Conservation (phyloP, 2,888 invertebrate species). For the Lymantria monacha region DNA sequence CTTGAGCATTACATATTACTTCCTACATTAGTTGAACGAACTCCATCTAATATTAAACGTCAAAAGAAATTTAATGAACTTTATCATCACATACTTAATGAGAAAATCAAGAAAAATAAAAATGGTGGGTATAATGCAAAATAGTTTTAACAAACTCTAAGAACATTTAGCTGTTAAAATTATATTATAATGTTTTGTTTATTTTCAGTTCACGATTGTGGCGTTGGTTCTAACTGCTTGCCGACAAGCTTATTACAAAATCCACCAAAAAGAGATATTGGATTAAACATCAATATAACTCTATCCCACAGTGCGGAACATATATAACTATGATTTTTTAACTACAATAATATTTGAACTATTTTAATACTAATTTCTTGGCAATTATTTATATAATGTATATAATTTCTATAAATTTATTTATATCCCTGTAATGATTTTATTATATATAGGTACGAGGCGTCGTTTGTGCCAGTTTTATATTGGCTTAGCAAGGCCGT, state of each 20-base stretch:
- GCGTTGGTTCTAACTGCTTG: conserved; percentile 10
- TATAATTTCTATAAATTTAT: background rate
- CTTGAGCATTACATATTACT: conserved; percentile 69
- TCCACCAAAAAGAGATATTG: conserved; percentile 53
- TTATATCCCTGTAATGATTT: no score
- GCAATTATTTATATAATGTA: background rate
- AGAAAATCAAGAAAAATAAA: conserved; percentile 48
- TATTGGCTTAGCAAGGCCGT: no score
- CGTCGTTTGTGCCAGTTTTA: no score
- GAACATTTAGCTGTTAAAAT: background rate
- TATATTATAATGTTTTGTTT: background rate
- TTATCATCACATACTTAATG: conserved; percentile 67
- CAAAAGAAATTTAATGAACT: conserved; percentile 74
- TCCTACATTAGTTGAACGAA: conserved; percentile 69
- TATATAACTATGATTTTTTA: background rate
- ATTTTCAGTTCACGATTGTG: conserved; percentile 42
- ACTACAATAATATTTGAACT: background rate
- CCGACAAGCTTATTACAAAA: conserved; percentile 3
- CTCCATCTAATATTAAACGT: conserved; percentile 69
- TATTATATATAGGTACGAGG: no score
- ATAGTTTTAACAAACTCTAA: background rate
- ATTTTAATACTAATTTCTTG: background rate
- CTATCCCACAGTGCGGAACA: conserved; percentile 39
- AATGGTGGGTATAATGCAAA: background rate
- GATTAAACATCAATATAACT: conserved; percentile 63